phyloP scores from a whole-genome alignment of 2,888 invertebrate species.

The Trissolcus japonicus region DNA sequence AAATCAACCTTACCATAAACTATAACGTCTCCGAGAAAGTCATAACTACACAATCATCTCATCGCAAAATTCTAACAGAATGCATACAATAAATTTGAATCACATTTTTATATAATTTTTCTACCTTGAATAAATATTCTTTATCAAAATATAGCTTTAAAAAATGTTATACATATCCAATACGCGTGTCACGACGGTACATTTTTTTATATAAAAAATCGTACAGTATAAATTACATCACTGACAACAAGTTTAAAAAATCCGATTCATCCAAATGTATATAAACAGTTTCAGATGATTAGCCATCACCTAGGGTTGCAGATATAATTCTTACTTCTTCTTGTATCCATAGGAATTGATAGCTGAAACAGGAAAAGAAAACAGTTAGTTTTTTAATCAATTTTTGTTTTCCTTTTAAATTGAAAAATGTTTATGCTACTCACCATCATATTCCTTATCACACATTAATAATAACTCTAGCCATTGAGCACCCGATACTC shows the following conservation, averaged over 20 bases:
- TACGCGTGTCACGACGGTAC: not conserved
- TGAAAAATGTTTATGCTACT: constrained; percentile 56
- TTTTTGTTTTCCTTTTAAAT: not conserved
- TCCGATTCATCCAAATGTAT: not conserved
- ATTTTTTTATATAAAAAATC: not conserved
- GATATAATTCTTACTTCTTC: constrained; percentile 74
- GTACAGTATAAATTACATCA: not conserved
- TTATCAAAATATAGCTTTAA: not conserved
- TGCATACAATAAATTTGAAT: not conserved
- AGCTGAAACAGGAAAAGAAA: constrained; percentile 77
- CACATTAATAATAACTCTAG: constrained; percentile 83
- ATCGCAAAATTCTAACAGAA: not conserved
- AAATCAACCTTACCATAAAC: constrained; percentile 19
- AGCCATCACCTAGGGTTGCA: constrained; percentile 40
- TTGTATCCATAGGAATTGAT: constrained; percentile 87
- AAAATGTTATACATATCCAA: not conserved
- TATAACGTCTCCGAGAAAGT: constrained; percentile 2
- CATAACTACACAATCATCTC: not conserved
- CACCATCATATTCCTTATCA: constrained; percentile 86
- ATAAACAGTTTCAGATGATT: constrained; percentile 15
- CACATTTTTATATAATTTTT: not conserved
- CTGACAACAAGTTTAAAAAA: constrained; percentile 1
- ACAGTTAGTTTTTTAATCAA: constrained; percentile 9
- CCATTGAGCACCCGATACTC: constrained; percentile 85
- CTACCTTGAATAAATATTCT: not conserved